Conservation (phyloP, 2,797 vertebrate genomes). For the Scarus forsteni region DNA sequence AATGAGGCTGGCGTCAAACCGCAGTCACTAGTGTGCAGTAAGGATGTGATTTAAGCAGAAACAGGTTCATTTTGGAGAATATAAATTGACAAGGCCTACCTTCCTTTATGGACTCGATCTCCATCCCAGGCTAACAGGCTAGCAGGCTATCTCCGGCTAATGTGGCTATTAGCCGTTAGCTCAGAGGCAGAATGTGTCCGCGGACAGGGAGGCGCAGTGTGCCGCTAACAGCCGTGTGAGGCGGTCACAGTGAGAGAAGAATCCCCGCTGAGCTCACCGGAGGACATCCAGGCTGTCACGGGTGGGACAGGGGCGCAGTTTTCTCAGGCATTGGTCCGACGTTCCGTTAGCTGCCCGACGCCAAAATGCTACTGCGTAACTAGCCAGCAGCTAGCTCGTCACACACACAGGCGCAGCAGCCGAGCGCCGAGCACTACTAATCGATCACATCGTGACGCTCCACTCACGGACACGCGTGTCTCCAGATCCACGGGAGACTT, state of each 20-base stretch:
- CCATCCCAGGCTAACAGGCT: conserved; percentile 74
- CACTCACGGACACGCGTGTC: too few relatives aligned
- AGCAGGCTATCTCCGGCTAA: conserved; percentile 35
- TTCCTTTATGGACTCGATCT: conserved; percentile 66
- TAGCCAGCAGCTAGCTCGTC: conserved; percentile 69
- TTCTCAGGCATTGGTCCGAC: conserved; percentile 58
- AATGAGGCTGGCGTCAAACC: fast-evolving
- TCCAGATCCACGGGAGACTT: too few relatives aligned
- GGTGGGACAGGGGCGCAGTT: neutral
- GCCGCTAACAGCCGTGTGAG: conserved; percentile 45
- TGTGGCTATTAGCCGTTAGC: conserved; percentile 60
- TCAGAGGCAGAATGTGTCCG: conserved; percentile 61
- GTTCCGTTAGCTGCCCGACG: conserved; percentile 59
- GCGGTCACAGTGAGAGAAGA: neutral
- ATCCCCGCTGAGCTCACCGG: neutral
- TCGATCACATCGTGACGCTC: conserved; percentile 17
- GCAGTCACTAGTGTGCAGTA: fast-evolving
- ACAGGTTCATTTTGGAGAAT: neutral
- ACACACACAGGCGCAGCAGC: conserved; percentile 45
- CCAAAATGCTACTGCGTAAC: conserved; percentile 70
- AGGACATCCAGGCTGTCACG: conserved; percentile 15
- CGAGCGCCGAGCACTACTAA: conserved; percentile 46
- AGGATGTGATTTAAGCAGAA: fast-evolving
- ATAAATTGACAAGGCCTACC: conserved; percentile 70
- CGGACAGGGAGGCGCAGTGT: conserved; percentile 2